Base-by-base conservation (phyloP, 2,113 vertebrate species). In the Actinemys pallida region DNA sequence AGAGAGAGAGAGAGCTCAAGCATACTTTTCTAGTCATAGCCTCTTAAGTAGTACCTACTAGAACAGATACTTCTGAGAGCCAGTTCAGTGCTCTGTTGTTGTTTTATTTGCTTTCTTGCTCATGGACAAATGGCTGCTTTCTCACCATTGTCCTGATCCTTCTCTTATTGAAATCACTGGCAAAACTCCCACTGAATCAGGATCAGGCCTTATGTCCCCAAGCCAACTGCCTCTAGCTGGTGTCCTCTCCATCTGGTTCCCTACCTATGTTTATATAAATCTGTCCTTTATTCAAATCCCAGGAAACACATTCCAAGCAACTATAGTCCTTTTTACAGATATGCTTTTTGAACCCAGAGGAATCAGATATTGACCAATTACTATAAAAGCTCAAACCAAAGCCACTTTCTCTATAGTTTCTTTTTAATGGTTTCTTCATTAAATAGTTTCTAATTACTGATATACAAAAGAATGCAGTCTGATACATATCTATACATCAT, bases 221-320 rank as follows among this genome's bases (percentile, higher is more conserved):
- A 97, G 92, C 89, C 91, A 39, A 5, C 1, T 83, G 88, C 62
- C 90, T 88, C 94, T 95, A 76, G 88, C 84, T 91, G 93, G 89
- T 91, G 91, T 59, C 47, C 95, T 95, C 91, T 90, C 95, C 93
- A 79, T 88, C 93, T 96, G 95, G 96, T 94, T 94, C 96, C 94
- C 90, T 93, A 95, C 95, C 95, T 96, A 92, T 91, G 87, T 95
- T 97, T 89, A 96, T 88, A 95, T 57, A 91, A 57, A 45, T 5
- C n/a, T 96, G 87, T 54, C 29, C 85, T 96, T 96, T 86, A 92
- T 96, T 93, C 90, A 88, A 35, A 92, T 79, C 45, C 53, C 39
- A 11, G 54, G 42, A 93, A 29, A 6, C 87, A 81, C 53, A 47
- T 88, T 91, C 69, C 25, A 52, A 49, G 81, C 94, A 94, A 87